Base-by-base conservation (phyloP, 1,140 invertebrate species). In the Ceratitis capitata region DNA sequence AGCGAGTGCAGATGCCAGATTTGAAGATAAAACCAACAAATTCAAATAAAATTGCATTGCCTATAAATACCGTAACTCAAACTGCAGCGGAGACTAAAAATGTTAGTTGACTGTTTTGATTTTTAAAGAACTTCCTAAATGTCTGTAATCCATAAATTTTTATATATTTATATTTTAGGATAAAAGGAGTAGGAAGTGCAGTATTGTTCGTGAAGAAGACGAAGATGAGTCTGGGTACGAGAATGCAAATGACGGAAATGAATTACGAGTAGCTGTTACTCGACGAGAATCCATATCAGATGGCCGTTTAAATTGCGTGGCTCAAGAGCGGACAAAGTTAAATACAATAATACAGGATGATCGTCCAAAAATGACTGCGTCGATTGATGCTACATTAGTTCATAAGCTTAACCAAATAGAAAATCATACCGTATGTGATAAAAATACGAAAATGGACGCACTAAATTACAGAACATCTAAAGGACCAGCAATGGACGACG, bases 181-280 rank as follows among this genome's bases (percentile, higher is more conserved):
- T 82, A 91, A 92, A 42, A 87, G 96, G 74, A 94, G 94, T 47
- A 93, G 97, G 69, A 97, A 98, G 89, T 98, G 97, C 92, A 97
- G 96, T 88, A 97, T 98, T 87, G 97, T 97, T 9, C 95, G 95
- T 87, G 97, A 97, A 92, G 96, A 97, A 89, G 96, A 97, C 87
- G 96, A 96, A 87, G 95, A 96, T 88, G 95, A 95, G 90, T 91
- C 90, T 9, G 95, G 95, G 89, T 93, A 94, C 86, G 93, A 92
- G n/a, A 85, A 87, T 56, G 86, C 88, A 42, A 88, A 85, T 35
- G 85, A 87, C 45, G 89, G 88, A 4, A 94, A 94, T 87, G 94
- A 93, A 85, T 92, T 94, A 3, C 86, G 86, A 74, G 88, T 90
- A 12, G 84, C 88, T 19, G 47, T 85, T 58, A 86, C 88, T 10